phyloP scores from a whole-genome alignment of 2,888 invertebrate genomes.

The Andrena camellia region DNA sequence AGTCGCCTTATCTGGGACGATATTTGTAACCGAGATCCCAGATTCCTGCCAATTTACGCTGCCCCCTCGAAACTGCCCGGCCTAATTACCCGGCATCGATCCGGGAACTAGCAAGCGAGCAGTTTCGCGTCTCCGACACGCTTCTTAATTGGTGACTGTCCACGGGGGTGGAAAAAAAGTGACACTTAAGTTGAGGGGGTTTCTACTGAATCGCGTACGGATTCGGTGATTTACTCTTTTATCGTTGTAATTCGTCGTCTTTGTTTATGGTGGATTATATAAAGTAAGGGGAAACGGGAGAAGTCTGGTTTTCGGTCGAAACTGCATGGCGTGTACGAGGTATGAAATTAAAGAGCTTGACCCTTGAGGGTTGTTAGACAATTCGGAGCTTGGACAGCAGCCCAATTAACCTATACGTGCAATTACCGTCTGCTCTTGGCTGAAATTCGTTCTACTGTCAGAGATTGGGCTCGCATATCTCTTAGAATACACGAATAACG shows the following conservation, averaged over 20 bases:
- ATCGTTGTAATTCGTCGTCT: neutral
- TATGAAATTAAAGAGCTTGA: slow-evolving; percentile 36
- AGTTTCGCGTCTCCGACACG: neutral
- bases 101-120: neutral
- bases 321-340: slow-evolving; percentile 10
- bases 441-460: slow-evolving; percentile 36
- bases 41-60: slow-evolving; percentile 42
- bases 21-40: slow-evolving; percentile 47
- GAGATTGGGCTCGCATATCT: slow-evolving; percentile 21
- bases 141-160: neutral
- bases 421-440: slow-evolving; percentile 22
- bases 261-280: neutral
- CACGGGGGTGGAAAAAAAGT: too few species aligned
- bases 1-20: slow-evolving; percentile 43
- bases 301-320: neutral
- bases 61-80: slow-evolving; percentile 26
- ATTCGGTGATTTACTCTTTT: too few species aligned
- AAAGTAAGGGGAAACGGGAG: neutral
- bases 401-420: slow-evolving; percentile 37
- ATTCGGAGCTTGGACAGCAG: slow-evolving; percentile 29
- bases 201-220: neutral
- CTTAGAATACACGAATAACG: neutral
- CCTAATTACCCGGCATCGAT: slow-evolving; percentile 36
- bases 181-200: too few species aligned
- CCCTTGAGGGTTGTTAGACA: slow-evolving; percentile 31